Base-by-base conservation (phyloP, 1,140 invertebrate species). In the Marisa cornuarietis region DNA sequence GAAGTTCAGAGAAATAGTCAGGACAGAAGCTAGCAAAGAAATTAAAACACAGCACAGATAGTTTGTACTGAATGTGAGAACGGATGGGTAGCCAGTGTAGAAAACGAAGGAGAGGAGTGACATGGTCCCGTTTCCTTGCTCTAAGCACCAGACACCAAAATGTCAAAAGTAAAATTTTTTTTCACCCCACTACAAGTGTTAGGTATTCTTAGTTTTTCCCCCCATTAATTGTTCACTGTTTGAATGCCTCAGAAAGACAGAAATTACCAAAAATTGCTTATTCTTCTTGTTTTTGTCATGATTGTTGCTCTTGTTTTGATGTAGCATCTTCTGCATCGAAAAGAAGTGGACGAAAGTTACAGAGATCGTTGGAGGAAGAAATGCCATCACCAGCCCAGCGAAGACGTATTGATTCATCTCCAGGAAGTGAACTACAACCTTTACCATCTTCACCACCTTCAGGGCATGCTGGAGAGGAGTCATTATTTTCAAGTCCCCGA, bases 401-500 rank as follows among this genome's bases (percentile, higher is more conserved):
- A 22, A 73, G 85, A 0, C 72, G 84, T 61, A 65, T 88, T 9
- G 86, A 85, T 69, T 81, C 85, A 26, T 86, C 86, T 10, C 86
- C 87, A 31, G 82, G 82, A 20, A 77, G 82, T 73, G 87, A 88
- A 65, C 81, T 87, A 68, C 81, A 81, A 16, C 86, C 84, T 20
- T 72, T 87, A 42, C 86, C 87, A 22, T 86, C 86, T 14, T 87
- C 88, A 14, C 86, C 88, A 20, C 78, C 84, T 16, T 81, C 81
- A 7, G 85, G 83, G 52, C 58, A 78, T 24, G 81, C 74, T 14
- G 65, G 79, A 63, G 87, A 88, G n/a, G 83, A 85, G 3, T 87
- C 87, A 14, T 78, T 89, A 68, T 84, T 90, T 42, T 88, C 88
- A 20, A 90, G 88, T 82, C 88, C 87, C 11, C 83, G 83, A 74